Evolutionary conservation across 2,888 invertebrate genomes (phyloP).

Genomic region (Megastigmus dorsalis): DNA sequence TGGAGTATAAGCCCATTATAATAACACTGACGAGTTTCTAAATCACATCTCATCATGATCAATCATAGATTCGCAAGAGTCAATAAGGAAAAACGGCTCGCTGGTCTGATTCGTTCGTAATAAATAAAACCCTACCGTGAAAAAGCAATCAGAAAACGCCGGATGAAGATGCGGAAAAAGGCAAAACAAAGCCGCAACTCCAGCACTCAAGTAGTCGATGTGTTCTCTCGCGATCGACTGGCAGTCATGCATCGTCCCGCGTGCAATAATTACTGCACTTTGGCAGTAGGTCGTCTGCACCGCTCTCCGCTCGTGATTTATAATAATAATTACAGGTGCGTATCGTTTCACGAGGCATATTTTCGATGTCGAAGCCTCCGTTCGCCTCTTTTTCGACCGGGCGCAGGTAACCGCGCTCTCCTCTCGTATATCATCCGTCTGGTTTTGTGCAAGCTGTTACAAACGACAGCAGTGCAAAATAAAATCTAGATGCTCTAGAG

Average conservation of each 20-base stretch:
- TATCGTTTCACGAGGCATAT: constrained; percentile 63
- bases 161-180: not conserved
- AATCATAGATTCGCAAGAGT: not conserved
- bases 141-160: not conserved
- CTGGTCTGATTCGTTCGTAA: not conserved
- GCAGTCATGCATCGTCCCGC: not conserved
- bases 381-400: constrained; percentile 62
- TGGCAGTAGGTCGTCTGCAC: constrained; percentile 18
- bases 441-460: constrained; percentile 70
- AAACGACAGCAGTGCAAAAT: constrained; percentile 62
- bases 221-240: not conserved
- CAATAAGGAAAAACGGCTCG: not conserved
- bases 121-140: constrained; percentile 19
- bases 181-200: not conserved
- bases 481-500: constrained; percentile 59
- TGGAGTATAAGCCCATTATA: too few relatives aligned
- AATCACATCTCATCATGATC: not conserved
- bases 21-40: too few relatives aligned
- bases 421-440: constrained; percentile 67
- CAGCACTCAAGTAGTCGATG: constrained; percentile 1
- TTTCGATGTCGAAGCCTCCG: constrained; percentile 58
- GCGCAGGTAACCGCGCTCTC: constrained; percentile 60
- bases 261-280: constrained; percentile 41
- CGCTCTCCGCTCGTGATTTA: constrained; percentile 60
- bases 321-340: constrained; percentile 66